Percentiles rank a stretch among this genome's conserved stretches.
These are phyloP conservation scores for Porites rus DNA, from an alignment of 92 coral and sea anemone species.

Conservation along the genomic window DNA sequence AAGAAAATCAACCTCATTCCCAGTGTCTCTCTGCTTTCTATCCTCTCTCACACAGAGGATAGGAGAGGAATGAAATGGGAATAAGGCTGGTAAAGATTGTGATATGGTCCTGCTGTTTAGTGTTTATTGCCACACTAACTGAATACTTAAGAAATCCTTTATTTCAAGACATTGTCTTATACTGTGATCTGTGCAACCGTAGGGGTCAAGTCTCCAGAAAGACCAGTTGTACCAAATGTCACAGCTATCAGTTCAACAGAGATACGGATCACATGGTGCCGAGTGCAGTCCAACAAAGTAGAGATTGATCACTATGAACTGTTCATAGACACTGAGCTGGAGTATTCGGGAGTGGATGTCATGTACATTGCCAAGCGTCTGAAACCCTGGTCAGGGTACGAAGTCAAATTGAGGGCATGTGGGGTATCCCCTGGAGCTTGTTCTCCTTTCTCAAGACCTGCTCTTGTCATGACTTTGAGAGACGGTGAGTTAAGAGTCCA, in stretches of 20 bases:
- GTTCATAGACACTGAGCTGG: constrained; percentile 89
- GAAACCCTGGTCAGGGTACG: constrained; percentile 88
- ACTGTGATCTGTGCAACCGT: background rate
- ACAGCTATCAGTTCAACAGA: constrained; percentile 90
- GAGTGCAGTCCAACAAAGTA: constrained; percentile 89
- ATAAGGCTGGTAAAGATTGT: too few species aligned
- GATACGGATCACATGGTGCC: constrained; percentile 94
- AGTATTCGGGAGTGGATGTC: constrained; percentile 95
- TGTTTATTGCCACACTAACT: too few species aligned
- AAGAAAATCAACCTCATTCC: too few species aligned
- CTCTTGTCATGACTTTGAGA: constrained; percentile 73
- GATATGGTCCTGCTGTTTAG: too few species aligned
- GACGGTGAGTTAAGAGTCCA: constrained; percentile 67
- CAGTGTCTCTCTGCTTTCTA: too few species aligned
- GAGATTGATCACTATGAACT: constrained; percentile 93
- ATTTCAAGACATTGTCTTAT: too few species aligned
- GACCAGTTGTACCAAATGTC: constrained; percentile 93
- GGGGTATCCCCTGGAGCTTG: constrained; percentile 86
- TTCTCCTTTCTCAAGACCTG: constrained; percentile 80
- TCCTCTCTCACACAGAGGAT: too few species aligned
- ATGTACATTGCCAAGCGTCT: constrained; percentile 93
- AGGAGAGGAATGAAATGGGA: too few species aligned
- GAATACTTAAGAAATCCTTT: too few species aligned
- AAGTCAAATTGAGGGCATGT: constrained; percentile 94
- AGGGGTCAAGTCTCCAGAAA: constrained; percentile 84